These are phyloP conservation scores for Pteruthius melanotis DNA, from an alignment of 2,113 vertebrate genomes.

Conservation along the genomic window DNA sequence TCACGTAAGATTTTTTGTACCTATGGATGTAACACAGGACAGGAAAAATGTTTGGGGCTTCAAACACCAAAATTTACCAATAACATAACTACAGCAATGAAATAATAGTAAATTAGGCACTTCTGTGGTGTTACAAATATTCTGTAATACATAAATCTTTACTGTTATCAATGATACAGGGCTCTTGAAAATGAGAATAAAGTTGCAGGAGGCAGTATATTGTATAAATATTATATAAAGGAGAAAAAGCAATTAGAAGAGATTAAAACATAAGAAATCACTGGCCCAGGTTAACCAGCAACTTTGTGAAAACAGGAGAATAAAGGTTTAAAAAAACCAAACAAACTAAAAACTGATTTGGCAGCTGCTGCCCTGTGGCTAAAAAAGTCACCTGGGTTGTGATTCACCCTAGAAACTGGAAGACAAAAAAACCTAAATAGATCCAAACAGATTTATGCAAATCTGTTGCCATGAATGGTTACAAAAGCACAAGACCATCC, in stretches of 20 bases:
- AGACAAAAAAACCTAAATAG: neutral
- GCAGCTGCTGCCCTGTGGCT: neutral
- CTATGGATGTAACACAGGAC: constrained; percentile 53
- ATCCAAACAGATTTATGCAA: neutral
- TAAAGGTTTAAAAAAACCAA: neutral
- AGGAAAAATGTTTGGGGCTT: neutral
- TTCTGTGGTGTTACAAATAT: neutral
- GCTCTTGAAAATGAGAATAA: neutral
- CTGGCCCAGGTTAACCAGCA: neutral
- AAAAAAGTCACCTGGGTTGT: neutral
- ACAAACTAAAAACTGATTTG: neutral
- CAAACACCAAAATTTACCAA: too few relatives aligned
- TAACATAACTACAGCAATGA: neutral
- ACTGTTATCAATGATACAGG: accelerated
- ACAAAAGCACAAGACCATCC: neutral
- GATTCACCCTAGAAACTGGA: neutral
- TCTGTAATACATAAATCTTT: neutral
- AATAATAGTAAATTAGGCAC: accelerated
- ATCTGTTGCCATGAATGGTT: neutral
- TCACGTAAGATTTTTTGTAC: constrained; percentile 83
- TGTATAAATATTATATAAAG: neutral
- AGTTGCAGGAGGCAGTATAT: neutral
- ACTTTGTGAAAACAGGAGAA: neutral
- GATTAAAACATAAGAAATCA: neutral
- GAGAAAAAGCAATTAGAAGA: neutral